Base-by-base conservation (phyloP, 2,797 vertebrate species). In the Argyrosomus regius region DNA sequence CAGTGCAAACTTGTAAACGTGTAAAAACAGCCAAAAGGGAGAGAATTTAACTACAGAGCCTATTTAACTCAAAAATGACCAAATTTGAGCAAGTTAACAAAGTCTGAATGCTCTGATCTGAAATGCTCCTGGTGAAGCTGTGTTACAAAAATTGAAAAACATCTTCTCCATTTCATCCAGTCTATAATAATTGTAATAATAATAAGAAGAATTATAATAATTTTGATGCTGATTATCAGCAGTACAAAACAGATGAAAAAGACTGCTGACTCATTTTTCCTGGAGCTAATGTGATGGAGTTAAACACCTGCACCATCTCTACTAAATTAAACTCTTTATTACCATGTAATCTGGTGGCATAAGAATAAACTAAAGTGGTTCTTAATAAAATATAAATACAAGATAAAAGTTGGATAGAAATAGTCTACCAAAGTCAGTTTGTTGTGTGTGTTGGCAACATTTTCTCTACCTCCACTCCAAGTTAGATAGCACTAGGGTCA, bases 401-500 rank as follows among this genome's bases (percentile, higher is more conserved):
- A 57, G 49, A 10, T 52, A 26, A 63, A 74, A 22, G 4, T 7
- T 75, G 3, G 50, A 41, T 24, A 20, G 9, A 82, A 48, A 70
- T 20, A 75, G 31, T 53, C 20, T 22, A 9, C 43, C 8, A 14
- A 57, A 83, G 48, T 83, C 20, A 66, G 68, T 68, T 84, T 3
- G 6, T 77, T 22, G 35, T 9, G 35, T 39, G 35, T 9, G 35
- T 70, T 76, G 52, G 56, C 52, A 70, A 56, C 28, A 2, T 74
- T 75, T 65, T 35, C n/a, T 57, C 69, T 50, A 58, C 17, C 70
- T 77, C 67, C 68, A 68, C 61, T 65, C 49, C 50, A 82, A 77
- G 76, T 70, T 41, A 43, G 66, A 83, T 65, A 77, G 68, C 77
- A n/a, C 57, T 17, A 10, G 80, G 81, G 83, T 91, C 83, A 91